These are phyloP conservation scores for Tipula confusa DNA, from an alignment of 2,888 invertebrate species.

Conservation along the genomic window DNA sequence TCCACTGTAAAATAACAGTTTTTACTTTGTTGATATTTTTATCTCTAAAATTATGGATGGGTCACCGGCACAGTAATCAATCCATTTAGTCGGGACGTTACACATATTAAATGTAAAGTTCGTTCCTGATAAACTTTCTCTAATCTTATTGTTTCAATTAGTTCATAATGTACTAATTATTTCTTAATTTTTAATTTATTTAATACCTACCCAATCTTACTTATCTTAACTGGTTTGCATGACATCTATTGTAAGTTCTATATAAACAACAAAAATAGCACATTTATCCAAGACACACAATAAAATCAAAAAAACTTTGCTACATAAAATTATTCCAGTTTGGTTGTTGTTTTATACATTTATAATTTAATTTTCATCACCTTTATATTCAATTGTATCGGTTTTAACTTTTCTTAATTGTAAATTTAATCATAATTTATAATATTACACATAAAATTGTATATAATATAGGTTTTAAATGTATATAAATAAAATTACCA, in stretches of 20 bases:
- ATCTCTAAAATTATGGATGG: no score
- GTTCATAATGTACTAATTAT: no score
- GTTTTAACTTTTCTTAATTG: neutral
- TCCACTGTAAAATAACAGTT: no score
- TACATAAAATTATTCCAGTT: neutral
- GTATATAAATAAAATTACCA: neutral
- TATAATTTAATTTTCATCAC: neutral
- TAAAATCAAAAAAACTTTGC: neutral
- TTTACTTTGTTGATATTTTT: no score
- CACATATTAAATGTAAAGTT: no score
- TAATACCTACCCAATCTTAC: no score
- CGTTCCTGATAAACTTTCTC: no score
- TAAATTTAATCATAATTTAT: neutral
- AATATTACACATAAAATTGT: conserved; percentile 17
- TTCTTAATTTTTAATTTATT: no score
- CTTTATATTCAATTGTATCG: neutral
- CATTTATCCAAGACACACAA: neutral
- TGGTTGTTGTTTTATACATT: neutral
- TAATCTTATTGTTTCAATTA: no score
- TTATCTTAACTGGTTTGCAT: neutral
- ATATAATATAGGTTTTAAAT: neutral
- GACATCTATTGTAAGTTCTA: neutral
- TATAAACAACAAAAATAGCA: neutral
- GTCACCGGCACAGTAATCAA: no score
- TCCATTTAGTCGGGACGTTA: no score